Evolutionary conservation across 37 sponge, comb jelly and placozoan genomes (phyloP), one percentile per base, ranked within the genome.

Genomic region (Chondrosia reniformis): DNA sequence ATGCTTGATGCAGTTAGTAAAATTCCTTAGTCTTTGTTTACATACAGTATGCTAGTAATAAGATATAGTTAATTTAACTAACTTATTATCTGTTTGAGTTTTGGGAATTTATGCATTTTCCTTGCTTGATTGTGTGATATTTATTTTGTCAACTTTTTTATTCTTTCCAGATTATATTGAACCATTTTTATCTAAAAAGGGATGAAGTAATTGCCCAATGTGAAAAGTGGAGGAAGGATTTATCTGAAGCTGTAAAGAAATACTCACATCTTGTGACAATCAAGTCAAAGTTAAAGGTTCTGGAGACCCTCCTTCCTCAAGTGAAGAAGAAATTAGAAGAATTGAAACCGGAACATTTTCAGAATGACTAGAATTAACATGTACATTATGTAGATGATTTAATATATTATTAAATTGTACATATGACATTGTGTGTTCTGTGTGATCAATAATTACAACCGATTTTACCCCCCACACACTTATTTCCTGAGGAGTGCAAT

Each of bases 181-280:
- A 76, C 54, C 96, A 95, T 66, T 95, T 95, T 54, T 83, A 83
- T 64, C 40, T 89, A 76, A 84, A 92, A 44, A 74, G 73, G 49
- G 58, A 46, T 4, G 79, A 83, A 25, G 75, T 92, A 0, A 22
- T 94, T n/a, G 39, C 42, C n/a, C 45, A 40, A 28, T 72, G 81
- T 28, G 22, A 33, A 5, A 13, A 56, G 3, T 55, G 57, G 78
- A 78, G 45, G 63, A 15, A 12, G 37, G 9, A 37, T 36, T 55
- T 77, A 24, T 39, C 34, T 40, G 57, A 55, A 24, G 77, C 56
- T 37, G 39, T 32, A 7, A 37, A 77, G 12, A 13, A 33, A 22
- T 27, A 57, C 10, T 17, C 9, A 22, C 59, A 77, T 42, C 39
- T 57, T 31, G 34, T 41, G 15, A 13, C 59, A 21, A 27, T 55